Evolutionary conservation across 37 sponge, comb jelly and placozoan species (phyloP), one percentile per base, ranked within the genome.

Genomic region (Spongilla lacustris): DNA sequence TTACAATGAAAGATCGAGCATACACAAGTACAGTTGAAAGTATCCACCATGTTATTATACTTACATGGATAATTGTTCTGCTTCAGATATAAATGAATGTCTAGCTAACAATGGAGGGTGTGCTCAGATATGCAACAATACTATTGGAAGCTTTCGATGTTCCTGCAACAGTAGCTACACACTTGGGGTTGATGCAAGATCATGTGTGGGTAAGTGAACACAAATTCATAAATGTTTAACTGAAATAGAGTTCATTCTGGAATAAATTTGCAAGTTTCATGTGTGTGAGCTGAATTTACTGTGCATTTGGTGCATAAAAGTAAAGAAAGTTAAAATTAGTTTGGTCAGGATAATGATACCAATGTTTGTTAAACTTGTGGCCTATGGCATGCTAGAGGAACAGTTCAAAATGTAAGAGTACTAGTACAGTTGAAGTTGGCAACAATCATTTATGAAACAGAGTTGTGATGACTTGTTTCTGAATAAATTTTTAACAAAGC

Each of bases 351-450:
- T 41, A 41, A 41, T 41, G 41, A 41, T 41, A 41, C 41, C 41
- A 3, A 41, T 27, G 27, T 28, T 69, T 27, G 10, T 69, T 28
- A n/a, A 28, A 27, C 70, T 69, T 69, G 70, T 27, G 27, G 25
- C 27, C 70, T 69, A 28, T 69, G 70, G 27, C 25, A n/a, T 28
- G 27, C 25, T 69, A 69, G 27, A 28, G 25, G 33, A 21, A 76
- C 25, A 76, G 76, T 48, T 36, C n/a, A 71, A 24, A 48, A 24
- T 38, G 27, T 80, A 26, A 31, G 41, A 66, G 89, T 83, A 77
- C 78, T 83, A 49, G n/a, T n/a, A n/a, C n/a, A n/a, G 89, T 88
- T 67, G 89, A 88, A 66, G 49, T 88, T 24, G 82, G 83, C 78
- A 69, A 75, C 71, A 88, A 82, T 46, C 74, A 82, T 73, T 75